Percentiles rank a stretch among this genome's conserved stretches.
These are phyloP conservation scores for Heterocephalus glaber DNA, from an alignment of 2,113 vertebrate genomes.

Conservation along the genomic window DNA sequence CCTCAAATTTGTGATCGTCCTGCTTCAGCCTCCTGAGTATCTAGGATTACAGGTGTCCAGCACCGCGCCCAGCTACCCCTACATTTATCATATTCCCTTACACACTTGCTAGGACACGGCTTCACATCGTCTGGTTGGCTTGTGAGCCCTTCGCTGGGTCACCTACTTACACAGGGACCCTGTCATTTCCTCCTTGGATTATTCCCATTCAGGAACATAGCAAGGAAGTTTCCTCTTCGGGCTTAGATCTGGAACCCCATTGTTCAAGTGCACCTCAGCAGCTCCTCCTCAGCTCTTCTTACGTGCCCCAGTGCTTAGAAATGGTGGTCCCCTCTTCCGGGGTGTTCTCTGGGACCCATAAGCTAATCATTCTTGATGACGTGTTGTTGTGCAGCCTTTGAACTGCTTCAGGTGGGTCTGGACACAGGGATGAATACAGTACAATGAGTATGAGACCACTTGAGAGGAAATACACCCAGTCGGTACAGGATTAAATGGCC, in stretches of 20 bases:
- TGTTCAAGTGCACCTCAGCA: not conserved
- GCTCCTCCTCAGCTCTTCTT: not conserved
- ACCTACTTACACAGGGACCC: not conserved
- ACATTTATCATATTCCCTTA: not conserved
- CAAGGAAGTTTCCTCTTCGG: not conserved
- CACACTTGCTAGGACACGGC: not conserved
- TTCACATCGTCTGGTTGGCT: not conserved
- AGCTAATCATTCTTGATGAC: not conserved
- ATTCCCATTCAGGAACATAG: not conserved
- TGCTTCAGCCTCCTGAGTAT: not conserved
- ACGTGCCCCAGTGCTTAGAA: conserved; percentile 40
- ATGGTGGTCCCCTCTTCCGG: conserved; percentile 54
- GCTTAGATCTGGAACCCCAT: not conserved
- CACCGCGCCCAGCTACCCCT: not conserved
- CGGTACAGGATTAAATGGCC: not conserved
- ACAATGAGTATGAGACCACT: not conserved
- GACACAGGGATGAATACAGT: not conserved
- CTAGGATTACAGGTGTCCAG: not conserved
- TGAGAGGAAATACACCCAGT: not conserved
- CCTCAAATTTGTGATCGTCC: not conserved
- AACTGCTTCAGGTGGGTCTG: not conserved
- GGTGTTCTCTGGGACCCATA: conserved; percentile 47
- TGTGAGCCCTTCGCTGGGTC: not conserved
- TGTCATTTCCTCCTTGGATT: not conserved
- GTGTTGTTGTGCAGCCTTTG: not conserved